Evolutionary conservation across 1,140 invertebrate genomes (phyloP), one percentile per base, ranked within the genome.

Genomic region (Lysiphlebus fabarum): DNA sequence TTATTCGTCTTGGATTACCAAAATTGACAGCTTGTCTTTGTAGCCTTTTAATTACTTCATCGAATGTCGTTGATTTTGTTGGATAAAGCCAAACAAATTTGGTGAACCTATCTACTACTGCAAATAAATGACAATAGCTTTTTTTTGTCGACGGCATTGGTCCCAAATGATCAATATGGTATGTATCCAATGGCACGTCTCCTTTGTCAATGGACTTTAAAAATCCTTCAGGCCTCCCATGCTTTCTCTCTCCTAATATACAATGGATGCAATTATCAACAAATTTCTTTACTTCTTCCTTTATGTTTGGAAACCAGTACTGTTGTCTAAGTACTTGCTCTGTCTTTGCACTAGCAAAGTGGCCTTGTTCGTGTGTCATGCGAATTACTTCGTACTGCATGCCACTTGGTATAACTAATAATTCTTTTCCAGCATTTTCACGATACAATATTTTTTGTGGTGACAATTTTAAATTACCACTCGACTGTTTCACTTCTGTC

Each of bases 11-110:
- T 7, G 73, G 72, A 34, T 67, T 65, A 7, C 75, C 74, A 67
- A 75, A 78, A 14, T 57, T 59, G 50, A 65, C 57, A 37, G 67
- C 59, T 38, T 70, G 68, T 48, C 62, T 41, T 41, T 37, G 41
- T 9, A 74, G 14, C 50, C 67, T 67, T 7, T 62, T 47, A 14
- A 73, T 33, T 0, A 62, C 63, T 40, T 71, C 72, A 38, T 65
- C 58, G 7, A 57, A 60, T 2, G 59, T 62, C 8, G 66, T 61
- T 1, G 63, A 62, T 17, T 73, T 76, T 4, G 69, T 70, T 6
- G 73, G 65, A 55, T 70, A 75, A 44, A 79, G 37, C 74, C 74
- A 79, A 3, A 62, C 61, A 64, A 76, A 79, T 54, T 78, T 79
- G 1, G 72, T 67, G 62, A 79, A 79, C 6, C 57, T 70, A 61